These are phyloP conservation scores for Galaxias olidus DNA, from an alignment of 2,797 vertebrate species.

Conservation along the genomic window DNA sequence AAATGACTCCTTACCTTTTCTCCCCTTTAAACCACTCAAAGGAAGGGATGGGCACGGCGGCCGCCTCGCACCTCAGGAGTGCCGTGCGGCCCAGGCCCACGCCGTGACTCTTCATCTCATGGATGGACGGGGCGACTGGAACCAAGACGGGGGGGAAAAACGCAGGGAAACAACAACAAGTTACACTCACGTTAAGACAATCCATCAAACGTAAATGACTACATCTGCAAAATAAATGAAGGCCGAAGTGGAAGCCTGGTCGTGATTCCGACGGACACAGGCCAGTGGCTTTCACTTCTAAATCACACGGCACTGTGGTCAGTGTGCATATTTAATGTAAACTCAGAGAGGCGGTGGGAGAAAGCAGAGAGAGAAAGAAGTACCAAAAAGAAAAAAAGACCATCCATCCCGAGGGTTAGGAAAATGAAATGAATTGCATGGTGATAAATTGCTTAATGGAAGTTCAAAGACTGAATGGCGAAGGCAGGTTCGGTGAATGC, in stretches of 20 bases:
- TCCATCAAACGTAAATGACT: no score
- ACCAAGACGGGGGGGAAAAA: constrained; percentile 61
- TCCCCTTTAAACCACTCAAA: constrained; percentile 99
- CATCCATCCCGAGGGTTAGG: constrained; percentile 48
- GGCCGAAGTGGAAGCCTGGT: no score
- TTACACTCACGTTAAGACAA: constrained; percentile 11
- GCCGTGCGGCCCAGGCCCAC: constrained; percentile 87
- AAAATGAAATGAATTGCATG: constrained; percentile 68
- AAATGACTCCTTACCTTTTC: constrained; percentile 86
- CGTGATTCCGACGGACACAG: no score
- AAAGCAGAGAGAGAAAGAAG: constrained; percentile 32
- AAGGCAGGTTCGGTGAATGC: constrained; percentile 68
- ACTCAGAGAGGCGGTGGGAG: constrained; percentile 35
- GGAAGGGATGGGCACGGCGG: constrained; percentile 87
- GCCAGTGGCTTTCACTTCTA: no score
- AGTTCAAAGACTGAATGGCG: constrained; percentile 75
- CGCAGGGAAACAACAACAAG: constrained; percentile 5
- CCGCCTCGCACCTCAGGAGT: constrained; percentile 92
- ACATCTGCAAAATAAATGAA: no score
- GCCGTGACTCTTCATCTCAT: constrained; percentile 92
- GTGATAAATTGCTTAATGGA: constrained; percentile 78
- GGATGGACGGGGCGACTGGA: constrained; percentile 92
- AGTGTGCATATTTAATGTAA: constrained; percentile 34
- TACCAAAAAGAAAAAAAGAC: constrained; percentile 37
- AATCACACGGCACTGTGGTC: constrained; percentile 34